Evolutionary conservation across 2,888 invertebrate genomes (phyloP).

Genomic region (Muschampia plurimacula): DNA sequence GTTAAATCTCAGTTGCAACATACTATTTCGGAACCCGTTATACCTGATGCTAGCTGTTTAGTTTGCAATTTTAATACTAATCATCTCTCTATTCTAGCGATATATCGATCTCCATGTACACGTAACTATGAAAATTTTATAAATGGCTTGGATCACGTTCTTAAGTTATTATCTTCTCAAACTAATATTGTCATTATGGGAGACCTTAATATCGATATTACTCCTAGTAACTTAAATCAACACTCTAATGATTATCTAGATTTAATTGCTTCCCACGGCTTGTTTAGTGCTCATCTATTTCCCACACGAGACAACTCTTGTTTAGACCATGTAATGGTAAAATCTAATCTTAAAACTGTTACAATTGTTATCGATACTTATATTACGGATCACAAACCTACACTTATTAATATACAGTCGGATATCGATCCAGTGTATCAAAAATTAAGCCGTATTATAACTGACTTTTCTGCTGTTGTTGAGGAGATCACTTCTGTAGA

Average conservation of each 20-base stretch:
- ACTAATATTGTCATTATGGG: constrained; percentile 22
- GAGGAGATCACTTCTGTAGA: no score
- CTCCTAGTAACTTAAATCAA: background rate
- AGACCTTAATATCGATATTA: constrained; percentile 33
- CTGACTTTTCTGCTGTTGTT: no score
- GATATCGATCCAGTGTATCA: background rate
- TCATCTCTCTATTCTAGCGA: constrained; percentile 15
- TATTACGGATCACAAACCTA: constrained; percentile 29
- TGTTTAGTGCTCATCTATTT: constrained; percentile 14
- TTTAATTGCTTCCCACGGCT: constrained; percentile 23
- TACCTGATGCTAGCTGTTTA: constrained; percentile 22
- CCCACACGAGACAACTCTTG: constrained; percentile 31
- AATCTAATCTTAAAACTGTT: constrained; percentile 8
- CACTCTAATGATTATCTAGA: constrained; percentile 22
- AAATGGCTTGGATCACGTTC: constrained; percentile 5
- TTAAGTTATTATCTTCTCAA: background rate
- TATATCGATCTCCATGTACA: constrained; percentile 27
- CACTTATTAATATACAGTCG: no score
- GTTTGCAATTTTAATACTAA: background rate
- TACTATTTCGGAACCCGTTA: constrained; percentile 11
- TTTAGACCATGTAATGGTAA: constrained; percentile 29
- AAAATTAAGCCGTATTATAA: no score
- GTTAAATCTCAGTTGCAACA: constrained; percentile 7
- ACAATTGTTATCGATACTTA: constrained; percentile 23
- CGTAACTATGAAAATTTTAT: constrained; percentile 24